Evolutionary conservation across 2,113 vertebrate species (phyloP), one percentile per base, ranked within the genome.

Genomic region (Grammomys surdaster): DNA sequence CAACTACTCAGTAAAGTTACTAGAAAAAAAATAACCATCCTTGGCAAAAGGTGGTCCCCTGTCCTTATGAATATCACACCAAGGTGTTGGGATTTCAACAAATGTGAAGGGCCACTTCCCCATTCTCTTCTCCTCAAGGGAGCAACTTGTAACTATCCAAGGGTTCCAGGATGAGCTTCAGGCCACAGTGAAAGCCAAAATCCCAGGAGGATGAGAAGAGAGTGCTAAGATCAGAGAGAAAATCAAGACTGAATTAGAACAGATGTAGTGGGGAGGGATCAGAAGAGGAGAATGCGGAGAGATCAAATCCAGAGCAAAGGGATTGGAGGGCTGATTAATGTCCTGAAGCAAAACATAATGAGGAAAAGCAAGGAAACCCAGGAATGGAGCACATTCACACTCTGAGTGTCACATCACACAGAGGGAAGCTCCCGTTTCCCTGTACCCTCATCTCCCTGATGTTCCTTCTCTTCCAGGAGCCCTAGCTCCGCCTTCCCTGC

Each of bases 341-440:
- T 4, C 28, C 2, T 20, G 88, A 51, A 90, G 40, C 13, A 58
- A 58, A 70, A 16, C 13, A 65, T 46, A 70, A 16, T 4, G 56
- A 51, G 48, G 26, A 60, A 19, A 54, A 58, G 6, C 56, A 1
- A 67, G 9, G n/a, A 43, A 12, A 33, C 4, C 0, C 16, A 2
- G 0, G 11, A 4, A 12, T 65, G 26, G n/a, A 40, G 17, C 9
- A 4, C 72, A 33, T 54, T 3, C 0, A 3, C 46, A 3, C 4
- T 3, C 1, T 1, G 0, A 24, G 3, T 31, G 87, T 76, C 36
- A 0, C 36, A 3, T 2, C 22, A 24, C 54, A 24, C 22, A 3
- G 36, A n/a, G 20, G 51, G 33, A 3, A 6, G 58, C 17, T 58
- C 17, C 56, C 1, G 17, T 58, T 1, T 17, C 16, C 43, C 2